Evolutionary conservation across 1,140 invertebrate species (phyloP), one percentile per base, ranked within the genome.

Genomic region (Plectus sambesii): DNA sequence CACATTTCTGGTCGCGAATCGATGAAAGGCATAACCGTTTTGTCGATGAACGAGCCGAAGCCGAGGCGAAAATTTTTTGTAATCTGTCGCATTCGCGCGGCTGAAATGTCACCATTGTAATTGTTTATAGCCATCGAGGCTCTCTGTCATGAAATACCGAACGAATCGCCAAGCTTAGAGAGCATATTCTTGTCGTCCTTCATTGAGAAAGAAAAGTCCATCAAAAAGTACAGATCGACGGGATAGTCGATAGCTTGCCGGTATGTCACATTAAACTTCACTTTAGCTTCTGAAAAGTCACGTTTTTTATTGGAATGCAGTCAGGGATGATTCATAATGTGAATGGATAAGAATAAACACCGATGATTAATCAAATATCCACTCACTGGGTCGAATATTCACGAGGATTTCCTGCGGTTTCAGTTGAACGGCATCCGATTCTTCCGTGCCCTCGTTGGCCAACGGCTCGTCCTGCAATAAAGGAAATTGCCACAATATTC

Each of bases 1-100:
- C n/a, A n/a, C 68, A 68, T 73, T 37, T 61, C 42, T 2, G 69
- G 68, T 3, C 69, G 63, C 4, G 68, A 72, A 65, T 73, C 77
- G 4, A 81, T 84, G 69, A 87, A 94, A n/a, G 89, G 89, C 82
- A 90, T 87, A 1, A 89, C 83, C 40, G 87, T 81, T 78, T 97
- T 97, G 68, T 97, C 90, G 1, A 96, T 89, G 74, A 94, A 97
- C 33, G 87, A 92, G 20, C 90, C 90, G 72, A 97, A 96, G 37
- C 90, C 90, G 23, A 93, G 63, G 38, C 80, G 76, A 70, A 94
- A 93, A 65, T 94, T 86, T 6, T 80, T 83, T 0, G 89, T 94
- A 40, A 94, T 78, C 9, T 76, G 78, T 41, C 72, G 70, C 79
- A 87, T 82, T 26, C 68, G 58, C 0, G 53, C 56, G 29, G 72